phyloP scores from a whole-genome alignment of 1,140 invertebrate species.

The Drosophila prosaltans region DNA sequence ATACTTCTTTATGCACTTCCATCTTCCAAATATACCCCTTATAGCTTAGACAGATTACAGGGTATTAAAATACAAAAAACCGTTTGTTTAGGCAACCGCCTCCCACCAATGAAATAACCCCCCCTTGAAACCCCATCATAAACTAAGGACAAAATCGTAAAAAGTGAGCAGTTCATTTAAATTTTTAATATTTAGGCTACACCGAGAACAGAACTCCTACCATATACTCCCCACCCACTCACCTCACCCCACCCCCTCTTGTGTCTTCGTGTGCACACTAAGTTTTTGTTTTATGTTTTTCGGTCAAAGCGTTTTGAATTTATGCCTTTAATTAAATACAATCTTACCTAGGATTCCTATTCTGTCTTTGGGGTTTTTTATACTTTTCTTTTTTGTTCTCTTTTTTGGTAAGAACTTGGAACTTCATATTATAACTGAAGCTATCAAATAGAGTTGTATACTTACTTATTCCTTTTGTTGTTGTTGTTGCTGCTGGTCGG shows the following conservation, averaged over 20 bases:
- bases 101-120: constrained; percentile 11
- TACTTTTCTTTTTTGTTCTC: no score
- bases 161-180: constrained; percentile 80
- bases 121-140: constrained; percentile 46
- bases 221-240: background rate
- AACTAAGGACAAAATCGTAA: constrained; percentile 81
- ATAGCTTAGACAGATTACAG: background rate
- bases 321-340: constrained; percentile 81
- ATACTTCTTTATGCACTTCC: no score
- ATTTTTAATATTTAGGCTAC: constrained; percentile 78
- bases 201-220: constrained; percentile 21
- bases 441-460: constrained; percentile 77
- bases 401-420: constrained; percentile 18
- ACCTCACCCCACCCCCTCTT: constrained; percentile 22
- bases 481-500: constrained; percentile 25
- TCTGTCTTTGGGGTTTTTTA: constrained; percentile 11
- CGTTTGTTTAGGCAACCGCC: constrained; percentile 74
- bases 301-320: constrained; percentile 66
- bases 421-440: constrained; percentile 64
- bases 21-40: background rate
- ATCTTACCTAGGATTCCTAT: constrained; percentile 64
- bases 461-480: background rate
- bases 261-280: constrained; percentile 47
- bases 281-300: constrained; percentile 64
- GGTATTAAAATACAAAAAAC: constrained; percentile 41